Conservation (phyloP, 2,113 vertebrate species). For the Phoenicopterus ruber region DNA sequence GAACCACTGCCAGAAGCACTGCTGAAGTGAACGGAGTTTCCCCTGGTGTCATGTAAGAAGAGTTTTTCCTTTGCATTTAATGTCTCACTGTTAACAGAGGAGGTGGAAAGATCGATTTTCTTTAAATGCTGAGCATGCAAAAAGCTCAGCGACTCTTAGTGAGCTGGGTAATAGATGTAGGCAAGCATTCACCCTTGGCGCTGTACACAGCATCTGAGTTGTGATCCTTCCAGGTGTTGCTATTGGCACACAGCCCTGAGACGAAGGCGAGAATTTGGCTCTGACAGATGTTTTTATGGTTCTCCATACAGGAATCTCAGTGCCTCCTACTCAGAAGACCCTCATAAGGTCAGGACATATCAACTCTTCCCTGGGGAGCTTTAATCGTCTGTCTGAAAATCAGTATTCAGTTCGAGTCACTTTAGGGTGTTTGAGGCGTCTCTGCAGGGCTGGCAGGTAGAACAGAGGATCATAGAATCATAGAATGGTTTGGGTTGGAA, state of each 20-base stretch:
- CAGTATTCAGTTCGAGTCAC: background rate
- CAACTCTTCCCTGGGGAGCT: rapidly evolving
- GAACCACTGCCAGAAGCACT: background rate
- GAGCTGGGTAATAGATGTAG: background rate
- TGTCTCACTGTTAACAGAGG: background rate
- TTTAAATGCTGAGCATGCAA: background rate
- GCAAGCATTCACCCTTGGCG: background rate
- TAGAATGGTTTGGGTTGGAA: no score
- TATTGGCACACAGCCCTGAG: background rate
- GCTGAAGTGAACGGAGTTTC: background rate
- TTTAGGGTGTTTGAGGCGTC: background rate
- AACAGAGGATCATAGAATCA: background rate
- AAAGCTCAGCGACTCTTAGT: background rate
- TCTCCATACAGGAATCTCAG: background rate
- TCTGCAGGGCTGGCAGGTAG: background rate
- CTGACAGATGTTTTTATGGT: background rate
- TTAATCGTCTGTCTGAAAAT: background rate
- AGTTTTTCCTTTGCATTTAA: background rate
- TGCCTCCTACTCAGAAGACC: background rate
- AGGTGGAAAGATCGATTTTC: background rate
- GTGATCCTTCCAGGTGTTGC: background rate
- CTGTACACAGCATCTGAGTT: background rate
- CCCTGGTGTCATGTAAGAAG: rapidly evolving
- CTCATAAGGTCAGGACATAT: background rate
- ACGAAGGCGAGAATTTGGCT: background rate